Evolutionary conservation across 1,140 invertebrate genomes (phyloP).

Genomic region (Pygmarrhopalites habei): DNA sequence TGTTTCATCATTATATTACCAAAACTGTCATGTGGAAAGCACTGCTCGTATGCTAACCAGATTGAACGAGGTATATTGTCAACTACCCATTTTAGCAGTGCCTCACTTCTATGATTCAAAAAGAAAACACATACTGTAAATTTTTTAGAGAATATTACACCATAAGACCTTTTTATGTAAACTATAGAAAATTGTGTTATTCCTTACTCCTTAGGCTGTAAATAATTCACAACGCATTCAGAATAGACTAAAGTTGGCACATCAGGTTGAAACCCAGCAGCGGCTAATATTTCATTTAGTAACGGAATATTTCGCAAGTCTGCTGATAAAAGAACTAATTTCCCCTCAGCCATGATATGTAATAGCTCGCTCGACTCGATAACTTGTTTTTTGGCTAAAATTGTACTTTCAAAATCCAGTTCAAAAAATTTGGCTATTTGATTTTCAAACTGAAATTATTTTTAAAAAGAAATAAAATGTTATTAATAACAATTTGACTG

Average conservation of each 20-base stretch:
- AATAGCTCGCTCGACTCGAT: constrained; percentile 23
- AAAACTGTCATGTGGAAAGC: constrained; percentile 32
- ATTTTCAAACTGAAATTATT: constrained; percentile 24
- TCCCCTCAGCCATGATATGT: constrained; percentile 14
- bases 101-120: constrained; percentile 20
- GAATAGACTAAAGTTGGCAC: constrained; percentile 36
- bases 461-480: too few relatives aligned
- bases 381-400: constrained; percentile 23
- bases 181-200: too few relatives aligned
- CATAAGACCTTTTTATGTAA: background rate
- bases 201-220: constrained; percentile 34
- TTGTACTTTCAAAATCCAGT: constrained; percentile 32
- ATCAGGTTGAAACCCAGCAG: constrained; percentile 20
- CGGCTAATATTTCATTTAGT: constrained; percentile 16
- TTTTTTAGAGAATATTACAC: background rate
- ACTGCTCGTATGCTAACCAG: constrained; percentile 38
- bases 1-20: constrained; percentile 38
- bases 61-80: constrained; percentile 23
- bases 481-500: too few relatives aligned
- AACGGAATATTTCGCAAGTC: constrained; percentile 23
- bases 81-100: constrained; percentile 29
- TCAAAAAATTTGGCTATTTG: constrained; percentile 27
- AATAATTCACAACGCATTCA: constrained; percentile 39
- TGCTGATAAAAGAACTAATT: constrained; percentile 21
- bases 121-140: background rate